These are phyloP conservation scores for Liparis tanakae DNA, from an alignment of 2,797 vertebrate genomes.

Conservation along the genomic window DNA sequence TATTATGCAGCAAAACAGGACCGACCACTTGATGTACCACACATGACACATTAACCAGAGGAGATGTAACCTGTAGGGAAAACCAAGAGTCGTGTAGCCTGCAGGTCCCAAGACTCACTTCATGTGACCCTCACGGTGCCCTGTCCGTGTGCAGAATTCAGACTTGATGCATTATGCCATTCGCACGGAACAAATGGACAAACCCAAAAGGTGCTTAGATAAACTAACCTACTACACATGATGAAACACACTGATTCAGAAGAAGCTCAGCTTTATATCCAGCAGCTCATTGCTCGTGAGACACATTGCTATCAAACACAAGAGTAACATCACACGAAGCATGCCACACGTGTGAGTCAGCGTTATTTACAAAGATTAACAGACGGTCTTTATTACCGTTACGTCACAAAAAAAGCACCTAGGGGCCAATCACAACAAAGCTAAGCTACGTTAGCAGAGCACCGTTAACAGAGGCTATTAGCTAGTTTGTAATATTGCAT, in stretches of 20 bases:
- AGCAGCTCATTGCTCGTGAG: not conserved
- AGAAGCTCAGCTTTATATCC: conserved; percentile 13
- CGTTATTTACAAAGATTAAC: not conserved
- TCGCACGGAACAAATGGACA: not conserved
- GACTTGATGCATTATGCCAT: not conserved
- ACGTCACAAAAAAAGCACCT: not conserved
- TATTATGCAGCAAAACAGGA: not conserved
- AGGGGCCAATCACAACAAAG: conserved; percentile 59
- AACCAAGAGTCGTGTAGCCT: not conserved
- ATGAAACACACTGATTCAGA: not conserved
- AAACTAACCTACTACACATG: not conserved
- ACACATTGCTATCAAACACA: not conserved
- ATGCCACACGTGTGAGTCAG: not conserved
- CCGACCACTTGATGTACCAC: not conserved
- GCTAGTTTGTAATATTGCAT: not conserved
- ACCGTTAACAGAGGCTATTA: conserved; percentile 34
- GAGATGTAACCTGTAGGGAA: not conserved
- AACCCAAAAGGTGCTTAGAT: not conserved
- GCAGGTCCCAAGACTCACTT: not conserved
- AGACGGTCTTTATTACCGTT: not conserved
- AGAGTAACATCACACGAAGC: not conserved
- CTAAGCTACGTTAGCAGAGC: conserved; percentile 43
- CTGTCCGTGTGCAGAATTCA: too few species aligned
- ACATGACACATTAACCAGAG: not conserved
- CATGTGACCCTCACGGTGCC: not conserved